Evolutionary conservation across 2,888 invertebrate genomes (phyloP).

Genomic region (Stramonita haemastoma): DNA sequence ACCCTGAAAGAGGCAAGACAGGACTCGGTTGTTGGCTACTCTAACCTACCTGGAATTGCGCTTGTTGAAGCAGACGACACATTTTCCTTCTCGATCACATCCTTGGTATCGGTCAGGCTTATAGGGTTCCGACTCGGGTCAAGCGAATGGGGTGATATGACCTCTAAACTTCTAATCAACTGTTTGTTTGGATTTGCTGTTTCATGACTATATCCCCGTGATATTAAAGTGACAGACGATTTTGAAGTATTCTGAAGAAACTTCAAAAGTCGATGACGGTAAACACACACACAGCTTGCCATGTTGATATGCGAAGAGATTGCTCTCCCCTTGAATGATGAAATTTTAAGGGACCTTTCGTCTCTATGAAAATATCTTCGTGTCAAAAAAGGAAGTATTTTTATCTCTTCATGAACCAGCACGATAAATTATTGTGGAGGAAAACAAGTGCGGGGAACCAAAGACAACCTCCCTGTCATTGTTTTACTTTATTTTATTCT

Average conservation of each 20-base stretch:
- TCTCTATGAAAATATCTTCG: too few relatives aligned
- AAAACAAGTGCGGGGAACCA: too few relatives aligned
- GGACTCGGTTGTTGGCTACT: too few relatives aligned
- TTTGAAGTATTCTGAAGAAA: slow-evolving; percentile 2
- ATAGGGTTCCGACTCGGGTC: background rate
- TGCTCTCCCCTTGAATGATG: slow-evolving; percentile 23
- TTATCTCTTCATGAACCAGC: too few relatives aligned
- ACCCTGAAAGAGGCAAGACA: too few relatives aligned
- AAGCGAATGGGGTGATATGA: background rate
- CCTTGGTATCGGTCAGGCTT: background rate
- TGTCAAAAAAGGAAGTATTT: too few relatives aligned
- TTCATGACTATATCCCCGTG: background rate
- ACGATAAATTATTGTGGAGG: too few relatives aligned
- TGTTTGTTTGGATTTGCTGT: background rate
- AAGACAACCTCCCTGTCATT: too few relatives aligned
- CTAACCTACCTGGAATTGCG: background rate
- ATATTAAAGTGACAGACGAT: background rate
- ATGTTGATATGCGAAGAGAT: background rate
- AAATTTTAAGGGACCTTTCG: background rate
- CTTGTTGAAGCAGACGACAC: slow-evolving; percentile 25
- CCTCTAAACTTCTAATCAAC: background rate
- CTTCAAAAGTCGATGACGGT: background rate
- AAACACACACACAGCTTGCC: slow-evolving; percentile 18
- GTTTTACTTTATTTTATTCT: too few relatives aligned
- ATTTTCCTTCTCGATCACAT: background rate